Evolutionary conservation across 2,797 vertebrate genomes (phyloP), one percentile per base, ranked within the genome.

Genomic region (Phyllotis vaccarum): DNA sequence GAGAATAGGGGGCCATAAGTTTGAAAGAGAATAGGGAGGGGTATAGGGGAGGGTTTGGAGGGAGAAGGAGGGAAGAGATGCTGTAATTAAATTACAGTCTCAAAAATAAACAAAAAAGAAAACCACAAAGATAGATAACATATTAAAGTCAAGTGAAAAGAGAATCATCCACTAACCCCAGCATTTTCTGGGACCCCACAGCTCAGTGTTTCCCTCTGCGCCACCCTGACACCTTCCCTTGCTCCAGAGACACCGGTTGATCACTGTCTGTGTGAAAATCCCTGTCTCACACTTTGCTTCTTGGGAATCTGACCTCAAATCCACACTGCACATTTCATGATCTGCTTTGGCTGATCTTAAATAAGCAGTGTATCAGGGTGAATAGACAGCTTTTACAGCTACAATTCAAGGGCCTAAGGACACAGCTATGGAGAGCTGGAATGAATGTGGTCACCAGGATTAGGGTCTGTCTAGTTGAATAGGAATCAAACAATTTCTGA

Each of bases 111-210:
- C 8, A 46, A 27, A 66, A 49, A 76, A 86, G 75, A 60, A 66
- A 95, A 68, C 2, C 34, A 60, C 40, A 70, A 79, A 66, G 31
- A 16, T 46, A 79, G 34, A 13, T 34, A 6, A 91, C 29, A 68
- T 89, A 78, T 66, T 56, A 46, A 64, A 85, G 46, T 46, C 40
- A 46, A 70, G 34, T 85, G 16, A 95, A 89, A 90, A 78, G 27
- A 74, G n/a, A 95, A 34, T 64, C 56, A 58, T 19, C 70, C 22
- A 43, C 3, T 49, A 58, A 29, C 7, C 37, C 34, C 14, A 56
- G 49, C 34, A 62, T 86, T 52, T 12, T 54, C 10, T 40, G 75
- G 52, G 46, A n/a, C 27, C 58, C 40, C 27, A 6, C 4, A 76
- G 70, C 37, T 19, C 54, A 21, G 27, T 13, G 43, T n/a, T 29